Evolutionary conservation across 2,888 invertebrate genomes (phyloP).

Genomic region (Patella pellucida): DNA sequence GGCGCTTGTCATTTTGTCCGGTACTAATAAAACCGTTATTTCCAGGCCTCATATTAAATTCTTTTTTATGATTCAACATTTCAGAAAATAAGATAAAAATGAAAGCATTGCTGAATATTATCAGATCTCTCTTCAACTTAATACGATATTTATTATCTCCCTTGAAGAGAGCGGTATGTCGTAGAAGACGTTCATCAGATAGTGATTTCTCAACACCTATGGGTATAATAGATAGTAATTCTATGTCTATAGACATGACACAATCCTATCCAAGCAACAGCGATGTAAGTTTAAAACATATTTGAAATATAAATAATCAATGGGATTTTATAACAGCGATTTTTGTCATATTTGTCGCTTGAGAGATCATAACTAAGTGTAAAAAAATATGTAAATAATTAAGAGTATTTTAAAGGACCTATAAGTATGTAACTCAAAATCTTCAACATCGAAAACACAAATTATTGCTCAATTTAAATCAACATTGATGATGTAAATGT

Average conservation of each 20-base stretch:
- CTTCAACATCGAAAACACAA: too few relatives aligned
- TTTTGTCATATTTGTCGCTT: too few relatives aligned
- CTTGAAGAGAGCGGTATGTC: slow-evolving; percentile 53
- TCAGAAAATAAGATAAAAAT: slow-evolving; percentile 37
- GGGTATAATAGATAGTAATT: slow-evolving; percentile 6
- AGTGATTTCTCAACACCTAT: slow-evolving; percentile 25
- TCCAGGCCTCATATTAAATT: too few relatives aligned
- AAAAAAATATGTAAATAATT: too few relatives aligned
- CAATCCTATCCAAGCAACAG: slow-evolving; percentile 16
- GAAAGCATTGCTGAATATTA: slow-evolving; percentile 54
- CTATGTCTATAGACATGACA: slow-evolving; percentile 23
- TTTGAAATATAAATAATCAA: not conserved
- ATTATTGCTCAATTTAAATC: too few relatives aligned
- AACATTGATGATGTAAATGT: too few relatives aligned
- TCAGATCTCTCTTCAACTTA: slow-evolving; percentile 53
- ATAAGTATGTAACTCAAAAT: too few relatives aligned
- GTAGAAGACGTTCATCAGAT: slow-evolving; percentile 37
- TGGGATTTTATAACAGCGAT: too few relatives aligned
- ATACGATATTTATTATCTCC: slow-evolving; percentile 54
- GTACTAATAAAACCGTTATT: too few relatives aligned
- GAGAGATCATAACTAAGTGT: not conserved
- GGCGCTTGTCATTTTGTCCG: too few relatives aligned
- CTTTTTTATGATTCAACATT: not conserved
- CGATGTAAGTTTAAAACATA: slow-evolving; percentile 12
- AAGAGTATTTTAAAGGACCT: too few relatives aligned